phyloP scores from a whole-genome alignment of 2,797 vertebrate species.

The Bovichtus variegatus region DNA sequence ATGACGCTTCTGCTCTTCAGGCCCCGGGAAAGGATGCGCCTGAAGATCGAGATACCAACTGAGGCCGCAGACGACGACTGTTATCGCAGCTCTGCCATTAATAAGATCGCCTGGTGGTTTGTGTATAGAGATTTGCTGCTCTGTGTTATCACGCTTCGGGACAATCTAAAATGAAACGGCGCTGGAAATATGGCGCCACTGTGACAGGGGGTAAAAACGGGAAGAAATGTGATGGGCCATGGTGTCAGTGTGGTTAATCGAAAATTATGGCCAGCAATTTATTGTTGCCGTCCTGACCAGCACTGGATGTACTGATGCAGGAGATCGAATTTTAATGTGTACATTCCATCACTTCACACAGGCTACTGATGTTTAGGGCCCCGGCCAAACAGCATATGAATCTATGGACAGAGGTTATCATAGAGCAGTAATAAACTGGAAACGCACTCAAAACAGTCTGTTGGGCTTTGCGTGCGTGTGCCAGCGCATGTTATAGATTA shows the following conservation, averaged over 20 bases:
- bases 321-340: constrained; percentile 84
- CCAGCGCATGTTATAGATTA: constrained; percentile 21
- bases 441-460: constrained; percentile 43
- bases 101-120: constrained; percentile 71
- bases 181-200: constrained; percentile 65
- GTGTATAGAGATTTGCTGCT: constrained; percentile 63
- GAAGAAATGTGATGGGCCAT: constrained; percentile 70
- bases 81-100: constrained; percentile 68
- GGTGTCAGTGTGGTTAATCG: constrained; percentile 81
- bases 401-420: constrained; percentile 74
- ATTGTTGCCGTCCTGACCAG: constrained; percentile 76
- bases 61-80: constrained; percentile 62
- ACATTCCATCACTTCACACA: constrained; percentile 78
- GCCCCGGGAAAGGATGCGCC: constrained; percentile 64
- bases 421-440: constrained; percentile 60
- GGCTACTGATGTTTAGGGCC: constrained; percentile 74
- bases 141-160: constrained; percentile 70
- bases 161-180: constrained; percentile 76
- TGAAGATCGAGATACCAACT: constrained; percentile 75
- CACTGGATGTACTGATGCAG: constrained; percentile 80
- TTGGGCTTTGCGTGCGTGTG: background rate
- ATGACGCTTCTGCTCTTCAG: constrained; percentile 57
- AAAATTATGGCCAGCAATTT: constrained; percentile 84
- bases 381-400: constrained; percentile 67
- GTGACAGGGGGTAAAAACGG: constrained; percentile 70